Evolutionary conservation across 2,113 vertebrate species (phyloP).

Genomic region (Panurus biarmicus): DNA sequence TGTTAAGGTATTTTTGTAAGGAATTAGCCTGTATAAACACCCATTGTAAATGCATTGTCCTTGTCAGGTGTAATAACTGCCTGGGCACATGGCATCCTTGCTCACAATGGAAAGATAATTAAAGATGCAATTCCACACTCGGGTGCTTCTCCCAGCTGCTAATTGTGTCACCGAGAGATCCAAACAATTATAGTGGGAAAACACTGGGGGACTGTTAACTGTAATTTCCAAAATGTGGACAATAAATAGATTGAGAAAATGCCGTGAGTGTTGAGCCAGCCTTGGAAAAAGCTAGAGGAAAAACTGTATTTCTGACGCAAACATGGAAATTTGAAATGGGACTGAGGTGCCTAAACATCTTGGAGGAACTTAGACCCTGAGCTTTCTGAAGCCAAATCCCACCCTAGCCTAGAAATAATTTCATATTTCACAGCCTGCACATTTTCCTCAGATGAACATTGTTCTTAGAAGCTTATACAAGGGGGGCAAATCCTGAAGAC

Average conservation of each 20-base stretch:
- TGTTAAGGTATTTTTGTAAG: conserved; percentile 63
- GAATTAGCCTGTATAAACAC: conserved; percentile 68
- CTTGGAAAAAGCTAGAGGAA: conserved; percentile 1
- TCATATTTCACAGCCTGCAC: background rate
- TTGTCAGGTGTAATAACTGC: conserved; percentile 64
- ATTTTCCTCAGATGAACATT: background rate
- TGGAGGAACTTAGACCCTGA: background rate
- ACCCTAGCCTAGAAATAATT: background rate
- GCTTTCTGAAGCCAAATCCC: background rate
- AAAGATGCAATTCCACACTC: conserved; percentile 42
- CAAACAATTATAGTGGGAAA: background rate
- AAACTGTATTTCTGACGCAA: background rate
- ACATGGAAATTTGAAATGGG: conserved; percentile 10
- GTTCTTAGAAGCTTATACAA: background rate
- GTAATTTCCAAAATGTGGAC: background rate
- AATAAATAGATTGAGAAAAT: background rate
- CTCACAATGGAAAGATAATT: conserved; percentile 63
- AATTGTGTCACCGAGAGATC: conserved; percentile 5
- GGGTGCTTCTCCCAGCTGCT: conserved; percentile 2
- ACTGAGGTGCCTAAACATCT: background rate
- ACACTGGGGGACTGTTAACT: background rate
- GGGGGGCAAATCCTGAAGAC: background rate
- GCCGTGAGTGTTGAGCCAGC: background rate
- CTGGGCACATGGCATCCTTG: conserved; percentile 47
- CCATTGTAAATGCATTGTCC: conserved; percentile 54